Evolutionary conservation across 2,113 vertebrate genomes (phyloP), one percentile per base, ranked within the genome.

Genomic region (Microtus oregoni): DNA sequence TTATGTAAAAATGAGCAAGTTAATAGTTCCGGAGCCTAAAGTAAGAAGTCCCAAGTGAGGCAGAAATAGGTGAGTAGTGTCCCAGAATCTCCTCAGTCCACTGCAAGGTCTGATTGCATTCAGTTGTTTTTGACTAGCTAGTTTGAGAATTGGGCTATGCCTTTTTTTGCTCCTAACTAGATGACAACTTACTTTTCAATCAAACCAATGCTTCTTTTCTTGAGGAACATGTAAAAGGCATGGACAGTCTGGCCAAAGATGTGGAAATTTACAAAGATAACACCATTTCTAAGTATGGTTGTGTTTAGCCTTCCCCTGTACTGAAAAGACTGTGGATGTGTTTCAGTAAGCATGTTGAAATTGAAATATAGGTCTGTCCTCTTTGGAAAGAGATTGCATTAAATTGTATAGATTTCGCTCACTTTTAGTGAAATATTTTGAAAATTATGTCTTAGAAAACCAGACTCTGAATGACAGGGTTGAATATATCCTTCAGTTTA

Each of bases 401-500:
- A 95, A 96, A 81, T 82, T 95, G 91, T 83, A 96, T 91, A 94
- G 70, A 70, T 93, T 96, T 96, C 61, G 90, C 94, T 82, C 44
- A 77, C 90, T 96, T 96, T 89, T 41, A 63, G 82, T 85, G 44
- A 79, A 94, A 90, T 91, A 94, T 96, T 97, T 96, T 88, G 78
- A 94, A 92, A 97, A 78, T 96, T 95, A 65, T 96, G 50, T 85
- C 68, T 97, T 93, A 95, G 92, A 70, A 97, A 97, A 94, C 93
- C 65, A 94, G 94, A 96, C 63, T 63, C 85, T 88, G 28, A n/a
- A 92, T 97, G 91, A 70, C 65, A 96, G 83, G 75, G 2, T 14
- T 94, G 75, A 58, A 91, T 73, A 92, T 19, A 35, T 93, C 89
- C 95, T 97, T 96, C 79, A 82, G 65, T 97, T 97, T 94, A 97